Evolutionary conservation across 2,888 invertebrate genomes (phyloP), one percentile per base, ranked within the genome.

Genomic region (Ornithoptera alexandrae): DNA sequence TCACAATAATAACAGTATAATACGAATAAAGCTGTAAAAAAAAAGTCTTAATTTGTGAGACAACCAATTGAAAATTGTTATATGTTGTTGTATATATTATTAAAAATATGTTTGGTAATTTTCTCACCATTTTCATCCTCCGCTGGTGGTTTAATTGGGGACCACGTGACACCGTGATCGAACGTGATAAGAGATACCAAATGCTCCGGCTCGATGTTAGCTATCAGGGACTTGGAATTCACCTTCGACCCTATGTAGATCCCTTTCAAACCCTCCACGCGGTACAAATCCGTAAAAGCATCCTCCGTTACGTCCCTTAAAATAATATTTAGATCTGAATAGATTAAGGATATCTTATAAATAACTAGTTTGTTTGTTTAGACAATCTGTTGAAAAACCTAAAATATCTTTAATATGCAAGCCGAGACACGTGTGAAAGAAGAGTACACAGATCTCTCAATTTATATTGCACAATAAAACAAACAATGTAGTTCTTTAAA

Each of bases 211-310:
- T 95, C 95, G 2, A 96, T 93, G 73, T 93, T 93, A 6, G 92
- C 85, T 5, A 93, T 90, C 2, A 88, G 85, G 0, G 93, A 90
- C 78, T 94, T 94, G 0, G 92, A 86, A 42, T 93, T 90, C 1
- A 97, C 94, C 81, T 95, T 95, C 0, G 97, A 97, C 0, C 97
- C 98, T 73, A 98, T 97, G 89, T 97, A 98, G 76, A 98, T 96
- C 0, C 98, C 98, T 61, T 95, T 93, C 64, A 98, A 88, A 0
- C 98, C 98, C 84, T 97, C 96, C 0, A 98, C 97, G 80, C 96
- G 96, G 85, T 98, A 97, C 1, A 98, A 88, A 82, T 98, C 98
- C 2, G 97, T 96, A 89, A 98, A 98, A 0, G 96, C 93, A 74
- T 97, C 96, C 74, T 96, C 96, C 0, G 95, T 94, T 8, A 96